Base-by-base conservation (phyloP, 2,888 invertebrate genomes). In the Pantelozetes paolii region DNA sequence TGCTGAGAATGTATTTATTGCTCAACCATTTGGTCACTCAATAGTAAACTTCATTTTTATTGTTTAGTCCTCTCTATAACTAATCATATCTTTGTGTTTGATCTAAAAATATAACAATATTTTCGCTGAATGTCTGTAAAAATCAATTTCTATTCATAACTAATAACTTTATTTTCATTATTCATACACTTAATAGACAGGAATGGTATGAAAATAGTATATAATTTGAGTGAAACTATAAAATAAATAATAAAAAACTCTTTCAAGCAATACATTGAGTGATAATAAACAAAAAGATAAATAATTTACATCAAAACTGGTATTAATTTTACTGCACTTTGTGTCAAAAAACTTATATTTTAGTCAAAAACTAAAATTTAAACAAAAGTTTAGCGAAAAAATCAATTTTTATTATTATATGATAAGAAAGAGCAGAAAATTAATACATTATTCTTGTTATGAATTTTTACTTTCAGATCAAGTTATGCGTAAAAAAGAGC, bases 11-110 rank as follows among this genome's bases (percentile, higher is more conserved):
- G 6, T 59, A 59, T 30, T 30, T 59, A 59, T 59, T 59, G 59
- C 59, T 59, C n/a, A 59, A 59, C 59, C 28, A 30, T 59, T 59
- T 59, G 59, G 59, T 59, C 59, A 59, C 59, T 30, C 8, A 59
- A 59, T 15, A 18, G 23, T 9, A 59, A 59, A 59, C 59, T 30
- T 30, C 5, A 59, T 30, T 48, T 57, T 57, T 11, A 23, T 57
- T 57, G 57, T 23, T n/a, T 23, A 26, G 3, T 13, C 20, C 20
- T 57, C 15, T 26, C 11, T 18, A 6, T 48, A 3, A 8, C 3
- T 18, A 48, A 3, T 6, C 11, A 23, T 23, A 57, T 57, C 26
- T 50, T 50, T 50, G 18, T 50, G 50, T 50, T 9, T 50, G 50
- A 50, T 50, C 50, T n/a, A 36, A 36, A 8, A 36, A 36, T 8